Evolutionary conservation across 2,113 vertebrate genomes (phyloP).

Genomic region (Crotalus horridus): DNA sequence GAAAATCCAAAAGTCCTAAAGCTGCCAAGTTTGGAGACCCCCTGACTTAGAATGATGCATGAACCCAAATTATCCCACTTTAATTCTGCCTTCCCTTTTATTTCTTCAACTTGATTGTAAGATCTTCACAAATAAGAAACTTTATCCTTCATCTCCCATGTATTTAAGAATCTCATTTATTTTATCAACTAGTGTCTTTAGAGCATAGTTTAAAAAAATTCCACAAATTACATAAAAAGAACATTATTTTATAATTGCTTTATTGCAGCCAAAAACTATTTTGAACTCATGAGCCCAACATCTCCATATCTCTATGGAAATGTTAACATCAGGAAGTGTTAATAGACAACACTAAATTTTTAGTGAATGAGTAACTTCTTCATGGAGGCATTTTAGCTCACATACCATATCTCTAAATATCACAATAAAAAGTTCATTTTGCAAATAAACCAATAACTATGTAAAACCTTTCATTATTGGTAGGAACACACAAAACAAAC

Average conservation of each 20-base stretch:
- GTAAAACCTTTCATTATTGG: neutral
- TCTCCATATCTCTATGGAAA: neutral
- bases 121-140: neutral
- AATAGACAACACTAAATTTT: neutral
- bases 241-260: neutral
- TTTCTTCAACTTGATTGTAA: neutral
- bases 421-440: neutral
- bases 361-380: neutral
- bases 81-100: no score
- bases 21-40: neutral
- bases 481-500: no score
- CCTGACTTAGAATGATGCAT: neutral
- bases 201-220: neutral
- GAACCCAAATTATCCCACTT: neutral
- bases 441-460: neutral
- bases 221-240: neutral
- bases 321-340: neutral
- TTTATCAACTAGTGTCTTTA: neutral
- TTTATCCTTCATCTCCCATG: neutral
- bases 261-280: neutral
- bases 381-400: neutral
- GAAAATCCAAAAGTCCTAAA: neutral
- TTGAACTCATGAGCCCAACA: neutral
- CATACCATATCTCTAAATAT: rapidly evolving
- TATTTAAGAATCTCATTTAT: neutral